Evolutionary conservation across 2,888 invertebrate species (phyloP), one percentile per base, ranked within the genome.

Genomic region (Tetranychus piercei): DNA sequence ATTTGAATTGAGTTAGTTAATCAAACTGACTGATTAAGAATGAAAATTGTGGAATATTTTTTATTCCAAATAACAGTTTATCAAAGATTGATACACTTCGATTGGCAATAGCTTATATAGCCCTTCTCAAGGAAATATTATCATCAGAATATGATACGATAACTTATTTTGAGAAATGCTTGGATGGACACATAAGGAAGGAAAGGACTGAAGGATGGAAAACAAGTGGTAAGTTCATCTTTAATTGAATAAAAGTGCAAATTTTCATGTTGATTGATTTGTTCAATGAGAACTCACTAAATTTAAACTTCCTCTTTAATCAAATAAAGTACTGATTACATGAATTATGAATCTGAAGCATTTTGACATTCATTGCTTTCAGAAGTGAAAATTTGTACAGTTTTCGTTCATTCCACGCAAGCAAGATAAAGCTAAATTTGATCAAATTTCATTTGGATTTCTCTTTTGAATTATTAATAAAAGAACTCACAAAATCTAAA

Each of bases 71-170:
- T 55, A 6, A 34, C 55, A 76, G 77, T 67, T 87, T 99, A 64
- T 96, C 95, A 81, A 99, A 99, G 85, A 99, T 99, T 80, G 99
- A 99, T 85, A 97, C 99, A 0, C 86, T 99, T 55, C 87, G 96
- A 1, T 85, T 99, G 79, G 97, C 97, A 67, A 97, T 97, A 78
- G 96, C 96, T 0, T 97, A 97, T 84, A 97, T 97, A 79, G 94
- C 94, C 1, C 85, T 99, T 73, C 87, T 99, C 18, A 85, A 94
- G 78, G 92, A 93, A 84, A 91, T 93, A 1, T 84, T 94, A 64
- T 89, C 90, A 44, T 90, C 92, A 0, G 91, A 92, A 78, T 90
- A 90, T 80, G 94, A 95, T 82, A 94, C 95, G 0, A 83, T 94
- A 73, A 92, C 93, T 0, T 94, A 94, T 82, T 93, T 96, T 72